Percentiles rank a stretch among this genome's conserved stretches.
These are phyloP conservation scores for Phylloscopus collybita DNA, from an alignment of 2,797 vertebrate genomes.

Conservation along the genomic window DNA sequence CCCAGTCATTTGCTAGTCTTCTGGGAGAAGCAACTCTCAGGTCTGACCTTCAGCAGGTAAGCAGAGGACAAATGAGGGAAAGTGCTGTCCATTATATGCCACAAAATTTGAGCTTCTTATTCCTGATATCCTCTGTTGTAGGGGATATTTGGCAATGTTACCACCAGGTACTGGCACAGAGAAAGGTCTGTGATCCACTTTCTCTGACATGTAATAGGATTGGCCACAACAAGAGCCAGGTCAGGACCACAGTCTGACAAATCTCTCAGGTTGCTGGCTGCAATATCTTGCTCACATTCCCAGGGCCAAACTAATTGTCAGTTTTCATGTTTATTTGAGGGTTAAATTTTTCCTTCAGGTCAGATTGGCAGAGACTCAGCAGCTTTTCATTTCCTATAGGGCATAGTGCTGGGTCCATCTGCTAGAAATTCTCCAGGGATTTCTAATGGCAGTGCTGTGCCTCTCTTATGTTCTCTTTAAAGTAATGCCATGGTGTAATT, in stretches of 20 bases:
- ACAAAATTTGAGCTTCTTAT: not conserved
- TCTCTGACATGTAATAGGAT: not conserved
- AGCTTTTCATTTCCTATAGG: not conserved
- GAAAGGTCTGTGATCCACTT: not conserved
- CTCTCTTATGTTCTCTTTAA: not conserved
- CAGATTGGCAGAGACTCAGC: not conserved
- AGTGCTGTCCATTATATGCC: not conserved
- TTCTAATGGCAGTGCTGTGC: not conserved
- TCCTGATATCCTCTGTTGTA: not conserved
- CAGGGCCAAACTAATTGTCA: not conserved
- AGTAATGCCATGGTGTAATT: not conserved
- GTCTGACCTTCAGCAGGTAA: not conserved
- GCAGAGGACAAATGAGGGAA: not conserved
- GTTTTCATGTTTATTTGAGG: not conserved
- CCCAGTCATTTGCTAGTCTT: not conserved
- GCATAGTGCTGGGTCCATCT: not conserved
- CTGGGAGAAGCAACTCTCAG: not conserved
- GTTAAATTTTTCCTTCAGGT: constrained; percentile 1
- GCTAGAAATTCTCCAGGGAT: constrained; percentile 15
- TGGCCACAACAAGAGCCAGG: not conserved
- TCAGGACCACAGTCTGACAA: not conserved
- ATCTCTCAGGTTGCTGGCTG: not conserved
- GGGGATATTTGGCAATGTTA: not conserved
- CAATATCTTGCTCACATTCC: not conserved
- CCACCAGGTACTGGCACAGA: not conserved